Conservation (phyloP, 2,888 invertebrate genomes). For the Desoria tigrina region DNA sequence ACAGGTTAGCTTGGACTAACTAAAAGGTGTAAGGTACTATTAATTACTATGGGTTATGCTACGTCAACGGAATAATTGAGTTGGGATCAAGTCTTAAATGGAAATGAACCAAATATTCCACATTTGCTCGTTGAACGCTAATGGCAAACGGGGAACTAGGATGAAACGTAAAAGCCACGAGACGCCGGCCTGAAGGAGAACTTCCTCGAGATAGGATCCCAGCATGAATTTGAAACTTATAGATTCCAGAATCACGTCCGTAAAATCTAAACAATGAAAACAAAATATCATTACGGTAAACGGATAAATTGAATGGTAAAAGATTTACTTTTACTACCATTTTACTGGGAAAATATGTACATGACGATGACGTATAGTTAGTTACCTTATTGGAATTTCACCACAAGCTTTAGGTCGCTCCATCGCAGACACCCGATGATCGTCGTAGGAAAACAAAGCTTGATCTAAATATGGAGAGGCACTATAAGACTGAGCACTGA, state of each 20-base stretch:
- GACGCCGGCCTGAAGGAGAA: constrained; percentile 70
- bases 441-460: constrained; percentile 89
- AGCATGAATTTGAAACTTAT: constrained; percentile 76
- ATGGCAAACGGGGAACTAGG: constrained; percentile 95
- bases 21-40: too few relatives aligned
- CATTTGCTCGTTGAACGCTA: constrained; percentile 85
- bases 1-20: too few relatives aligned
- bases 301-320: constrained; percentile 2
- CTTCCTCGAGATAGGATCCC: constrained; percentile 66
- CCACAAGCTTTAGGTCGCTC: constrained; percentile 92
- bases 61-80: too few relatives aligned
- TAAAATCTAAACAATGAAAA: constrained; percentile 69
- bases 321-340: too few relatives aligned
- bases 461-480: constrained; percentile 90
- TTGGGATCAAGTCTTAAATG: constrained; percentile 71
- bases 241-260: constrained; percentile 74
- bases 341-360: neutral
- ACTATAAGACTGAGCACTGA: constrained; percentile 91
- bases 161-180: constrained; percentile 94
- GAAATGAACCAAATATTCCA: constrained; percentile 92
- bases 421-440: constrained; percentile 93
- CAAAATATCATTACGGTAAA: neutral
- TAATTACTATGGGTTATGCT: too few relatives aligned
- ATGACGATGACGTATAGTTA: too few relatives aligned
- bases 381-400: constrained; percentile 84